Conservation (phyloP, 2,113 vertebrate genomes). For the Ardeotis arabs region DNA sequence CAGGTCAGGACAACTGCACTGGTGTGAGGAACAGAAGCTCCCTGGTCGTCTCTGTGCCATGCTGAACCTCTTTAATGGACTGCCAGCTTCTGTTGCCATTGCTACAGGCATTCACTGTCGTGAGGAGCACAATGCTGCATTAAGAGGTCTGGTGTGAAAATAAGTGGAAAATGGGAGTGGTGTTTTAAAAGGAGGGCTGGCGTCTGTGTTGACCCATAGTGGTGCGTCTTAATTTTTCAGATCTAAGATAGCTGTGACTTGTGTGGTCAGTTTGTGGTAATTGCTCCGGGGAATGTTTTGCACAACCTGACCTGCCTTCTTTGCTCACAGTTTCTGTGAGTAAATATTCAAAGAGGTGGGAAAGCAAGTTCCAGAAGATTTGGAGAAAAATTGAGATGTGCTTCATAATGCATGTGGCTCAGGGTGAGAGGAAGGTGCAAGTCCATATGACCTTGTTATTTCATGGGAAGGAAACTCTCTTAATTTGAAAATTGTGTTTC, state of each 20-base stretch:
- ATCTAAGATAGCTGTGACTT: background rate
- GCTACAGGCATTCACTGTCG: background rate
- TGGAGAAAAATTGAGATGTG: background rate
- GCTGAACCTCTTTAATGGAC: background rate
- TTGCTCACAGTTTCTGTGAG: background rate
- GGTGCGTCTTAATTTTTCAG: background rate
- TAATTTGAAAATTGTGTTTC: background rate
- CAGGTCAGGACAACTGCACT: rapidly evolving
- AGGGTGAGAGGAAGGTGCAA: background rate
- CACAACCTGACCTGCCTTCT: background rate
- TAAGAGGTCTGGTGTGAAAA: background rate
- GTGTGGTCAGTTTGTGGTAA: background rate
- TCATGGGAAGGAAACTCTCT: background rate
- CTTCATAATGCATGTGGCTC: background rate
- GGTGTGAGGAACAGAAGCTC: background rate
- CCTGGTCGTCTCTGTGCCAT: background rate
- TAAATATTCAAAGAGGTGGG: background rate
- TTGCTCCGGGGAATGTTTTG: background rate
- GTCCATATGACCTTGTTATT: background rate
- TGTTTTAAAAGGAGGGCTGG: background rate
- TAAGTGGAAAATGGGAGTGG: background rate
- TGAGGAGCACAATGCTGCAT: background rate
- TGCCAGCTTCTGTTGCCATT: background rate
- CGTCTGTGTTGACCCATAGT: background rate
- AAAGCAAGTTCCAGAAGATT: background rate